Base-by-base conservation (phyloP, 2,797 vertebrate species). In the Leptodactylus fallax region DNA sequence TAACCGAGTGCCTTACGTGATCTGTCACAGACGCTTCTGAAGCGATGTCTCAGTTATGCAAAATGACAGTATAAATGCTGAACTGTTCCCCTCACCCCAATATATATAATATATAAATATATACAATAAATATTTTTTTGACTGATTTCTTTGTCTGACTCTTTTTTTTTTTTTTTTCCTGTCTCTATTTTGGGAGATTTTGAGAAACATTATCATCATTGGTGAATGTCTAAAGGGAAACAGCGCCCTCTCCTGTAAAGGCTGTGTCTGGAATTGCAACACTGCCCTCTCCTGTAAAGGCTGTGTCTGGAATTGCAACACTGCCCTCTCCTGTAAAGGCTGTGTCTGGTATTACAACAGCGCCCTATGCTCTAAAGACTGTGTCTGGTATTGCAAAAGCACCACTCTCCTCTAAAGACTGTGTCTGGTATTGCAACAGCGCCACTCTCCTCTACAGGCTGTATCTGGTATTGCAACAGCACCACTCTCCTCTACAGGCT, bases 41-140 rank as follows among this genome's bases (percentile, higher is more conserved):
- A 79, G 85, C 53, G 60, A 51, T 81, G 27, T 53, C 80, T 86
- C 84, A 86, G 84, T 89, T 89, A 89, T 89, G 88, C 88, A 89
- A 86, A 85, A 71, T 82, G 61, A 83, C 84, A 61, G 58, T 58
- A 82, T 65, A 77, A 85, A 74, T 65, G 69, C 61, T 83, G 84
- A 89, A 89, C 88, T 89, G 84, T 89, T 89, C 83, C 76, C 84
- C 79, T 45, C 61, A n/a, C 65, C 72, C 77, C 69, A 55, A n/a
- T 79, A 69, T 89, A 89, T 25, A 78, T 83, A 88, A 85, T 88
- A 89, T 86, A 49, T 78, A 67, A 55, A n/a, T 79, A 69, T 89
- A 89, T n/a, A 79, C 87, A 89, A 86, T 89, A 89, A 89, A 51
- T 79, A 69, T 89, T 86, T 89, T 87, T 89, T 85, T 27, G 69